phyloP scores from a whole-genome alignment of 2,888 invertebrate species.

The Epiblema foenella region DNA sequence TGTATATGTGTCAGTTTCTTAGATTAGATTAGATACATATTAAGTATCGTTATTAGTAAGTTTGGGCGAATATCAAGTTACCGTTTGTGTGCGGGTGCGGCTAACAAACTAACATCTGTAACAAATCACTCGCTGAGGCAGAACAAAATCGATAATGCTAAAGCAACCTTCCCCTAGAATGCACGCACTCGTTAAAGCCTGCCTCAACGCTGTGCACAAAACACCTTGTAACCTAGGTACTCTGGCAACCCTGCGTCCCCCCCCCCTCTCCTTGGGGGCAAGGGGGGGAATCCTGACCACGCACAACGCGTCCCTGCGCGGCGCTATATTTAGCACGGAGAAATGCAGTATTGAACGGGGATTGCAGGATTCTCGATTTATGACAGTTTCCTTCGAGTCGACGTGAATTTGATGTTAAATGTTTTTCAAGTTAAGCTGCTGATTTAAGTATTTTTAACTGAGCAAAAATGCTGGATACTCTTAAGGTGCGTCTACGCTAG shows the following conservation, averaged over 20 bases:
- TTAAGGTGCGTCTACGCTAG: no score
- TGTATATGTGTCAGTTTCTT: no score
- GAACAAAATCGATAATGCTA: constrained; percentile 21
- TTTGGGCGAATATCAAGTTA: not conserved
- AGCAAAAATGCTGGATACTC: not conserved
- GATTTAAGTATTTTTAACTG: not conserved
- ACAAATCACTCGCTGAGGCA: no score
- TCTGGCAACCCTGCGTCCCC: constrained; percentile 53
- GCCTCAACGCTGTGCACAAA: constrained; percentile 52
- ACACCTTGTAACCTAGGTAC: constrained; percentile 61
- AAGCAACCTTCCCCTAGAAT: constrained; percentile 41
- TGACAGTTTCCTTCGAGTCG: constrained; percentile 2
- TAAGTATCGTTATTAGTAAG: no score
- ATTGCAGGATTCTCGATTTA: constrained; percentile 46
- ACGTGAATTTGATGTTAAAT: not conserved
- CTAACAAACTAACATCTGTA: constrained; percentile 12
- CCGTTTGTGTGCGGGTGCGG: no score
- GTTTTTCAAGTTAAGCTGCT: not conserved
- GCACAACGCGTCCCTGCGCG: constrained; percentile 70
- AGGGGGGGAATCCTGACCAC: constrained; percentile 76
- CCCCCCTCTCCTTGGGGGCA: constrained; percentile 46
- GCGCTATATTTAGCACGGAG: constrained; percentile 74
- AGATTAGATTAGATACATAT: no score
- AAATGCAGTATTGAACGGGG: constrained; percentile 55
- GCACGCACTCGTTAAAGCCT: constrained; percentile 44